Evolutionary conservation across 1,140 invertebrate species (phyloP), one percentile per base, ranked within the genome.

Genomic region (Drosophila nannoptera): DNA sequence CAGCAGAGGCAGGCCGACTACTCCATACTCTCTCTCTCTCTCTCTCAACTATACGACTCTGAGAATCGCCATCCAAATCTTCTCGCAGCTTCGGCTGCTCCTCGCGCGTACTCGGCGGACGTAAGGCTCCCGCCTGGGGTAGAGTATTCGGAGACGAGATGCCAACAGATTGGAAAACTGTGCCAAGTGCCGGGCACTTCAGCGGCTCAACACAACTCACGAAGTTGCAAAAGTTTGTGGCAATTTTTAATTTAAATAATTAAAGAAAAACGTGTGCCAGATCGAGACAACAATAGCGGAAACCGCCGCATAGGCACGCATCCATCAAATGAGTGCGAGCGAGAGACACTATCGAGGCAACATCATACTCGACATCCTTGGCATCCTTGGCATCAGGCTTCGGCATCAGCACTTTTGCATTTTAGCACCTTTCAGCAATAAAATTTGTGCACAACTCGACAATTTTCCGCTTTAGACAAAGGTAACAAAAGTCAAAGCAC

Each of bases 391-490:
- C 69, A 74, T 86, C 40, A 16, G 14, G 40, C 60, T 45, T 58
- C 58, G 56, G 49, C 78, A 84, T 84, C 80, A 84, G 80, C 80
- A 84, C 76, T 86, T 84, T 84, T 45, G 54, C 76, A 80, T 84
- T 84, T 84, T 84, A 84, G 80, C 80, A 84, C 80, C 80, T 84
- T 84, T 84, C 80, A 84, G 80, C 80, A 84, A 84, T 84, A 84
- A 84, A 84, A 84, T 84, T 84, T 84, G 60, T 84, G 80, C 80
- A 74, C 56, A 84, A 84, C 73, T 84, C 81, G 70, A 86, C 80
- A 84, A 80, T 84, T 84, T 84, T 73, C 61, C 61, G 66, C 74
- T 74, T 69, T 73, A 83, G 80, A 84, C 80, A 83, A 83, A 84
- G 80, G 80, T 82, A 77, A 77, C 73, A 77, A 67, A 71, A 67